phyloP scores from a whole-genome alignment of 2,113 vertebrate genomes.

The Telmatochromis sp. region DNA sequence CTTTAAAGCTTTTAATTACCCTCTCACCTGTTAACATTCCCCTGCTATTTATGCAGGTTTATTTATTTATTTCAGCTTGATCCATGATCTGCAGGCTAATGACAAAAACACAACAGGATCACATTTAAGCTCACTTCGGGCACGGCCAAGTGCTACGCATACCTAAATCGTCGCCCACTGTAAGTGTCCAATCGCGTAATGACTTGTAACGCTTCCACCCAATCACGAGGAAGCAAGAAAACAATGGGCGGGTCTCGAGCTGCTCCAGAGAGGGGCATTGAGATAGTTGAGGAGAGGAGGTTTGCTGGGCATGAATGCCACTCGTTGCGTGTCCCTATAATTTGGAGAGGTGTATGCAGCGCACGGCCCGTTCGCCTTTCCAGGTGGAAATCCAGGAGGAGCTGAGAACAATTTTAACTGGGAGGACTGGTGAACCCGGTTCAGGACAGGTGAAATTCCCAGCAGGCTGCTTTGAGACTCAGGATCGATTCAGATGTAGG shows the following conservation, averaged over 20 bases:
- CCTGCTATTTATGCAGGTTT: constrained; percentile 1
- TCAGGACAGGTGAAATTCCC: constrained; percentile 71
- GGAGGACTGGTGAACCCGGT: constrained; percentile 63
- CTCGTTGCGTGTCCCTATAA: constrained; percentile 67
- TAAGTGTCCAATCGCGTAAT: constrained; percentile 23
- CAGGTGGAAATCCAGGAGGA: constrained; percentile 67
- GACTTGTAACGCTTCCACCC: not conserved
- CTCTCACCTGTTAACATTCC: not conserved
- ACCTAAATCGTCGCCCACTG: constrained; percentile 41
- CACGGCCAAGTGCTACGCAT: constrained; percentile 8
- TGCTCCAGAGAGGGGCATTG: constrained; percentile 50
- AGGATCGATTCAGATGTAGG: constrained; percentile 46
- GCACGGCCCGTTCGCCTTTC: constrained; percentile 62
- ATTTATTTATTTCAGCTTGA: constrained; percentile 38
- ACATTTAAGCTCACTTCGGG: constrained; percentile 20
- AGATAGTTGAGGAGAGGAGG: constrained; percentile 54
- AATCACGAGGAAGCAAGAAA: constrained; percentile 9
- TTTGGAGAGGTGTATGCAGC: constrained; percentile 69
- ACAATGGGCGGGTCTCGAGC: constrained; percentile 37
- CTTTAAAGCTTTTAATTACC: not conserved
- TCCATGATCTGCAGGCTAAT: constrained; percentile 48
- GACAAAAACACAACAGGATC: constrained; percentile 54
- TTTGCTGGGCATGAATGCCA: constrained; percentile 64
- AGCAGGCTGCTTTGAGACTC: constrained; percentile 51
- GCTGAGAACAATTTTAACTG: constrained; percentile 56